Conservation (phyloP, 2,113 vertebrate species). For the Regulus satrapa region DNA sequence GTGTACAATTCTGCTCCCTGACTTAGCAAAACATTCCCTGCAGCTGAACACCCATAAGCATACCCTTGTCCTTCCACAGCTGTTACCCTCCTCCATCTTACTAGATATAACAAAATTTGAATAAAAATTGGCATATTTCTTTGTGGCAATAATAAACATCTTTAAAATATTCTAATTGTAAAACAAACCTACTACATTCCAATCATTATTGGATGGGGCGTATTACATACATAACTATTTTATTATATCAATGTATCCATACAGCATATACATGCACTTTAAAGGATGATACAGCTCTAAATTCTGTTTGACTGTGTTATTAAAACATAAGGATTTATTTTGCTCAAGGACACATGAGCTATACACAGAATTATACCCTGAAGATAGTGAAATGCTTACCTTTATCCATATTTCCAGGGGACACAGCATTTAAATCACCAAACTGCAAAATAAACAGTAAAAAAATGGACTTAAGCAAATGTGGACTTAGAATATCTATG, state of each 20-base stretch:
- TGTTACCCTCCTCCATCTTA: not conserved
- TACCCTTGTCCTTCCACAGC: not conserved
- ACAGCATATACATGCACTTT: not conserved
- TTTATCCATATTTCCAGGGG: conserved; percentile 84
- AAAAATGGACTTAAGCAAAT: conserved; percentile 4
- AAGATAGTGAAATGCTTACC: conserved; percentile 61
- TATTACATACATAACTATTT: not conserved
- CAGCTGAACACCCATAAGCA: not conserved
- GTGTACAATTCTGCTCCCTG: not conserved
- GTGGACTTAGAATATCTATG: not conserved
- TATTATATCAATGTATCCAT: not conserved
- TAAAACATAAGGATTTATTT: not conserved
- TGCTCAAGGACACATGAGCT: not conserved
- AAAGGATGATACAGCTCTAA: not conserved
- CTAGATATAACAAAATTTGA: not conserved
- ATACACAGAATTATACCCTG: not conserved
- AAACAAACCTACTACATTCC: not conserved
- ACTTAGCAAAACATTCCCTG: not conserved
- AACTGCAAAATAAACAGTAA: conserved; percentile 74
- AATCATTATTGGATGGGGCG: not conserved
- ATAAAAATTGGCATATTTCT: not conserved
- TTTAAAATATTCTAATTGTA: not conserved
- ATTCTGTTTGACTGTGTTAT: not conserved
- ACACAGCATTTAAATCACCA: conserved; percentile 81
- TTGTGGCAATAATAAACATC: not conserved